Evolutionary conservation across 2,888 invertebrate species (phyloP).

Genomic region (Cabera pusaria): DNA sequence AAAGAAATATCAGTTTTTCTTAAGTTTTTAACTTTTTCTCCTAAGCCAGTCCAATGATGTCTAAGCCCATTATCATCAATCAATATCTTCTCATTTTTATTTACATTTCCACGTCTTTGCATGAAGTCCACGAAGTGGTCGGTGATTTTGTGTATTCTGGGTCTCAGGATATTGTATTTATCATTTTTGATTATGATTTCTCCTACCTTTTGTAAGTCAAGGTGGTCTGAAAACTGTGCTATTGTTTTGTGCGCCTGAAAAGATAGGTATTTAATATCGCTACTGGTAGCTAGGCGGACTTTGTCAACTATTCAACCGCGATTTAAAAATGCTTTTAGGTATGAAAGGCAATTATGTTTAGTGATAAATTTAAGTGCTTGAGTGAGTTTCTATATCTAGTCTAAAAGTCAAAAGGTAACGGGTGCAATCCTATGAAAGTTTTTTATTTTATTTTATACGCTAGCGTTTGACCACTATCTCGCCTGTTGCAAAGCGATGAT

Average conservation of each 20-base stretch:
- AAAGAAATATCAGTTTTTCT: slow-evolving; percentile 38
- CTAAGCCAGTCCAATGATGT: slow-evolving; percentile 56
- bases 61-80: slow-evolving; percentile 60
- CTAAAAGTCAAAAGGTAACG: no score
- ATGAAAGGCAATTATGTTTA: no score
- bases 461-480: no score
- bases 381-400: no score
- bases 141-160: slow-evolving; percentile 46
- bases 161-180: slow-evolving; percentile 56
- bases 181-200: slow-evolving; percentile 48
- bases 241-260: slow-evolving; percentile 30
- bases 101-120: slow-evolving; percentile 34
- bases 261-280: no score
- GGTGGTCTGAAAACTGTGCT: slow-evolving; percentile 39
- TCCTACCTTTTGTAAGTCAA: slow-evolving; percentile 58
- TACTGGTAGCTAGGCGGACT: no score
- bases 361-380: no score
- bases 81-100: slow-evolving; percentile 41
- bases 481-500: no score
- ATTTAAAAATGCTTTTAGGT: no score
- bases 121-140: slow-evolving; percentile 58
- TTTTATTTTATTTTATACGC: no score
- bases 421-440: no score
- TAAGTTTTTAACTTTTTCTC: slow-evolving; percentile 30
- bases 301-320: no score